Base-by-base conservation (phyloP, 2,797 vertebrate species). In the Eospalax fontanierii region DNA sequence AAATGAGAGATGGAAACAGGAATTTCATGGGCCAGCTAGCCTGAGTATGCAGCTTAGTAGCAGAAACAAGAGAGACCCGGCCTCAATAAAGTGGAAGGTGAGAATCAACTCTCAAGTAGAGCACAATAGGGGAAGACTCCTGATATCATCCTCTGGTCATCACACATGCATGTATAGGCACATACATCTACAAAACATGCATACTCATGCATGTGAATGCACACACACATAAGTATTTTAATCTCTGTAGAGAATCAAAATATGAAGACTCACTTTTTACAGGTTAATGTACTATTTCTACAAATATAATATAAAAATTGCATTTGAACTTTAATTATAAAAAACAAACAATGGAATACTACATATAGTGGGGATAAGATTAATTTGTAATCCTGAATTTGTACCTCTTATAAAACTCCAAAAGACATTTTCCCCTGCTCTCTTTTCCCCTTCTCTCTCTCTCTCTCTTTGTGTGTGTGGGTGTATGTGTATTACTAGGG, bases 241-340 rank as follows among this genome's bases (percentile, higher is more conserved):
- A 88, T 95, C 86, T 94, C 74, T 93, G 66, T 68, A 91, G 78
- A 43, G 54, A 79, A 93, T 95, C 90, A 90, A 18, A 75, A 61
- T 87, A 70, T 0, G 0, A 92, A 90, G 59, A 78, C 87, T 94
- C 61, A 65, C 63, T 71, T 95, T 94, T 88, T 4, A 93, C 33
- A 78, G 40, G 19, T 76, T 57, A 82, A 28, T 15, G 50, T 54
- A 9, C 14, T 9, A 54, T 54, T 54, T 91, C 70, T 24, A 40
- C 30, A 95, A 86, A 96, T 43, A 71, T 22, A 95, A 54, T 12
- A 80, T 88, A 10, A 87, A 91, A 79, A 87, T 24, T 54, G 80
- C 8, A 26, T 75, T 87, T 95, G 68, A 83, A 66, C 63, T 79
- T 63, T 81, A 70, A 85, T 35, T 50, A 35, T 38, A 92, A 71